These are phyloP conservation scores for Zygaena filipendulae DNA, from an alignment of 2,888 invertebrate species.

Conservation along the genomic window DNA sequence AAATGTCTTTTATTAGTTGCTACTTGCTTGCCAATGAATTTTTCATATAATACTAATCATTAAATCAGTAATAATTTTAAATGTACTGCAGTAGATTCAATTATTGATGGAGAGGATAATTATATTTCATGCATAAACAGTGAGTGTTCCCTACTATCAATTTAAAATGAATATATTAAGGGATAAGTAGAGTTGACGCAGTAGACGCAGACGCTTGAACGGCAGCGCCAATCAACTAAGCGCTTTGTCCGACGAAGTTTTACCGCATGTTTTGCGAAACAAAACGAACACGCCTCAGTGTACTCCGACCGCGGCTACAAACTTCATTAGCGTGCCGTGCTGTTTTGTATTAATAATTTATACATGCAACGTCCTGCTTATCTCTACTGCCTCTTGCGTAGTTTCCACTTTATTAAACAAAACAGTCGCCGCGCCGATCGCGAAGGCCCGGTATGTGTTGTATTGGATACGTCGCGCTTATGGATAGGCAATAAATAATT, in stretches of 20 bases:
- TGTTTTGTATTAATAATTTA: conserved; percentile 59
- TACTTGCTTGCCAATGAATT: too few species aligned
- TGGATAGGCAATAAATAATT: conserved; percentile 58
- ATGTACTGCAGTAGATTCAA: too few species aligned
- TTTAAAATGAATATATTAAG: too few species aligned
- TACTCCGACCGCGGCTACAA: conserved; percentile 39
- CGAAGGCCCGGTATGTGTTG: conserved; percentile 44
- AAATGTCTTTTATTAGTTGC: too few species aligned
- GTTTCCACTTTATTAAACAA: conserved; percentile 57
- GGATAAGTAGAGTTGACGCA: too few species aligned
- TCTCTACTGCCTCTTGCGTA: conserved; percentile 35
- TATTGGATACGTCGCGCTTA: conserved; percentile 50
- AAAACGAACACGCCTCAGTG: conserved; percentile 22
- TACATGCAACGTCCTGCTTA: conserved; percentile 43
- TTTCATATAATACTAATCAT: too few species aligned
- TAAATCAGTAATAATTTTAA: too few species aligned
- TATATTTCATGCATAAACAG: too few species aligned
- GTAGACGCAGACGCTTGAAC: too few species aligned
- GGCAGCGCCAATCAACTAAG: conserved; percentile 8
- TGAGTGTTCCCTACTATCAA: too few species aligned
- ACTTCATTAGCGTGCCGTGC: conserved; percentile 49
- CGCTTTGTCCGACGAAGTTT: conserved; percentile 26
- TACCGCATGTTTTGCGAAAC: conserved; percentile 29
- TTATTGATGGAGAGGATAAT: too few species aligned
- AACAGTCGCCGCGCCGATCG: conserved; percentile 42